Percentiles rank a stretch among this genome's conserved stretches.
phyloP scores from a whole-genome alignment of 2,888 invertebrate species.

The Zygothrica quintamaculata region DNA sequence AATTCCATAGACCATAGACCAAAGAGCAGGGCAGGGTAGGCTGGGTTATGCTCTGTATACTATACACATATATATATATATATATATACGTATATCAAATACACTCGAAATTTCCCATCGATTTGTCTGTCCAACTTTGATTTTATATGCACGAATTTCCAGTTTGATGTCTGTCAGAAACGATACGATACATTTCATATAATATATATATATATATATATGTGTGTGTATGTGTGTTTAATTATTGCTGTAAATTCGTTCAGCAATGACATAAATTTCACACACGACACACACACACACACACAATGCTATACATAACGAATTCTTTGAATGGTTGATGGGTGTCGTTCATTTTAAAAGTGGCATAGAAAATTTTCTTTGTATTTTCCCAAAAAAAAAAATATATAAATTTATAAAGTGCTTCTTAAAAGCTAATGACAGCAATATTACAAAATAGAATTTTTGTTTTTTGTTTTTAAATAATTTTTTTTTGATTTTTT shows the following conservation, averaged over 20 bases:
- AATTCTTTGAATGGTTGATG: constrained; percentile 47
- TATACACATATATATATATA: too few species aligned
- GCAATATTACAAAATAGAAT: background rate
- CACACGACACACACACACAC: constrained; percentile 24
- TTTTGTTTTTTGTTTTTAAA: too few species aligned
- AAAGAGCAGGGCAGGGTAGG: constrained; percentile 22
- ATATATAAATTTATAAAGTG: background rate
- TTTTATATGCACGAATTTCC: constrained; percentile 75
- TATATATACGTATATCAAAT: constrained; percentile 45
- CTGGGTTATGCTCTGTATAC: constrained; percentile 3
- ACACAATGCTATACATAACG: constrained; percentile 29
- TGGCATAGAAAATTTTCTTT: constrained; percentile 34
- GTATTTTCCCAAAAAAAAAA: constrained; percentile 10
- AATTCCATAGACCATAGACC: constrained; percentile 1
- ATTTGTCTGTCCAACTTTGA: constrained; percentile 36
- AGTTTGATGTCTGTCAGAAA: constrained; percentile 68
- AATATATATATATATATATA: constrained; percentile 13
- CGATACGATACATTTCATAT: constrained; percentile 65
- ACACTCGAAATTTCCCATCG: constrained; percentile 62
- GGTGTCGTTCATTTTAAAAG: constrained; percentile 52
- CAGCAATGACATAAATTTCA: constrained; percentile 68
- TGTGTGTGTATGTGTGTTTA: constrained; percentile 35
- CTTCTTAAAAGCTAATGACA: constrained; percentile 15
- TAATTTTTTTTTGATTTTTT: too few species aligned
- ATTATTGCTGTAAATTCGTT: constrained; percentile 68